Evolutionary conservation across 2,797 vertebrate genomes (phyloP).

Genomic region (Furcifer pardalis): DNA sequence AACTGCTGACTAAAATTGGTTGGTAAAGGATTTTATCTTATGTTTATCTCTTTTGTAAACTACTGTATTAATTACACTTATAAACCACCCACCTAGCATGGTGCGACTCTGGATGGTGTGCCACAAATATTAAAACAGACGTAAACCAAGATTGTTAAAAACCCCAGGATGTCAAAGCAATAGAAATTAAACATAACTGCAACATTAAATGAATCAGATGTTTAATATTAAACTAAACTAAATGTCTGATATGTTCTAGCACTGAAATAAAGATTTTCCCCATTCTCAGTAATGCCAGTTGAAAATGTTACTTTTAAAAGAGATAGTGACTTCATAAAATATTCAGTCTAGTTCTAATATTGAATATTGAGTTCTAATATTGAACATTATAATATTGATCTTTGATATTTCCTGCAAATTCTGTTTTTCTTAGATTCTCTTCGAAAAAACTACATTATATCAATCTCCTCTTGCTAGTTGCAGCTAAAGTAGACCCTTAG

Average conservation of each 20-base stretch:
- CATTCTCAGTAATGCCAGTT: too few relatives aligned
- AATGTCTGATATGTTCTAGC: not conserved
- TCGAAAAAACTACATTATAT: not conserved
- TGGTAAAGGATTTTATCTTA: not conserved
- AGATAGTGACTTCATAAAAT: not conserved
- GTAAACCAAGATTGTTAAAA: too few relatives aligned
- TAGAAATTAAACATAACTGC: too few relatives aligned
- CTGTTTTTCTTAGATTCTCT: not conserved
- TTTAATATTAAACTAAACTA: not conserved
- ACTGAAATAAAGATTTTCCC: not conserved
- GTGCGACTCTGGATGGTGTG: too few relatives aligned
- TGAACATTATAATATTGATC: too few relatives aligned
- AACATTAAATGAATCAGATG: too few relatives aligned
- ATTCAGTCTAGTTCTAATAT: not conserved
- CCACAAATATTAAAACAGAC: too few relatives aligned
- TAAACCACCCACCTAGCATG: too few relatives aligned
- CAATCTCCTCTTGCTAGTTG: not conserved
- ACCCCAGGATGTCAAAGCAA: too few relatives aligned
- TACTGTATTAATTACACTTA: too few relatives aligned
- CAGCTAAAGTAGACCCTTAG: not conserved
- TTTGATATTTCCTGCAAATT: not conserved
- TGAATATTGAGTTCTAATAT: not conserved
- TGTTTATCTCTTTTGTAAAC: not conserved
- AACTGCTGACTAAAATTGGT: not conserved
- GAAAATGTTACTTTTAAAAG: not conserved